These are phyloP conservation scores for Andrena fulva DNA, from an alignment of 2,888 invertebrate species.

Conservation along the genomic window DNA sequence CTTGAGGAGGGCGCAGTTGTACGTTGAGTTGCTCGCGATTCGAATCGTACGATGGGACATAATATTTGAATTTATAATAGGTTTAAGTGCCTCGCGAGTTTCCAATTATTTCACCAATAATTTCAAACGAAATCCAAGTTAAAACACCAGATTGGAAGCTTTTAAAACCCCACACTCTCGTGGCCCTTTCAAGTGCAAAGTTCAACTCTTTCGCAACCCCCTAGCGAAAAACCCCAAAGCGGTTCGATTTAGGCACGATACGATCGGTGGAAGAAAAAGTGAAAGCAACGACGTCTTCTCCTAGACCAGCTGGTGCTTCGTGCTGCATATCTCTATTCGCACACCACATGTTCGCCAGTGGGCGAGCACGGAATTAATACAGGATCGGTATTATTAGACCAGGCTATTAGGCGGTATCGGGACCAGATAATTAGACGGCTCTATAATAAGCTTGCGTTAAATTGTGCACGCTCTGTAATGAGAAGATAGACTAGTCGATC, in stretches of 20 bases:
- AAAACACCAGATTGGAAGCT: background rate
- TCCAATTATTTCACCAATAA: too few relatives aligned
- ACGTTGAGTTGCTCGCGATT: background rate
- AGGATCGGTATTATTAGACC: conserved; percentile 79
- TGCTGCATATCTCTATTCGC: conserved; percentile 79
- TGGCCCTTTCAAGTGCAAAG: background rate
- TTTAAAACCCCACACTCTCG: background rate
- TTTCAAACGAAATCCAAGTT: too few relatives aligned
- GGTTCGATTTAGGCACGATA: conserved; percentile 42
- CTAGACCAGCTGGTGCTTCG: conserved; percentile 83
- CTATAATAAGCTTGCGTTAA: conserved; percentile 47
- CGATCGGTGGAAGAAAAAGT: conserved; percentile 59
- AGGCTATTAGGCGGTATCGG: conserved; percentile 74
- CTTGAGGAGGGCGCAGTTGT: background rate
- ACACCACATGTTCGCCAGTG: conserved; percentile 83
- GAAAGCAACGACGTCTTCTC: conserved; percentile 71
- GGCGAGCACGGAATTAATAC: conserved; percentile 80
- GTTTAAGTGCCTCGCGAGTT: background rate
- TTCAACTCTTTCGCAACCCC: conserved; percentile 38
- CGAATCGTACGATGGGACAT: background rate
- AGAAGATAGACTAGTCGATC: conserved; percentile 11
- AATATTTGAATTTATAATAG: background rate
- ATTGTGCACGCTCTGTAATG: conserved; percentile 31
- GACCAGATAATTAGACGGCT: conserved; percentile 77
- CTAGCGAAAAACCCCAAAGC: conserved; percentile 48